Evolutionary conservation across 2,888 invertebrate genomes (phyloP).

Genomic region (Pediacus dermestoides): DNA sequence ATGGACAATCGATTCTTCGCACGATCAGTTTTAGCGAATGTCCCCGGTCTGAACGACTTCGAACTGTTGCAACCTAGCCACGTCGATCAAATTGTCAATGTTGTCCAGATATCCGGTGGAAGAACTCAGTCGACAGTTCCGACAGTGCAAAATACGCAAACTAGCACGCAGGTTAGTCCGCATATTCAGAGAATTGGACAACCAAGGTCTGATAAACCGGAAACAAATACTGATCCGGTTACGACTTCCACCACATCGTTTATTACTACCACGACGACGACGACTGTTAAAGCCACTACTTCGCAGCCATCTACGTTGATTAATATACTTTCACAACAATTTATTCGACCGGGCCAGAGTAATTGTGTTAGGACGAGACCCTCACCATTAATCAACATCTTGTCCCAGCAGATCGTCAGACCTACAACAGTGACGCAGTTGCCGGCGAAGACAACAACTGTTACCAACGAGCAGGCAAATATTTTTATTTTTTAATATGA

Average conservation of each 20-base stretch:
- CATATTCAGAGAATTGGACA: conserved; percentile 52
- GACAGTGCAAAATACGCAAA: conserved; percentile 42
- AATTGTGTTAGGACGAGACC: conserved; percentile 36
- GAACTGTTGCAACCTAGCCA: conserved; percentile 59
- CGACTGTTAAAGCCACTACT: conserved; percentile 35
- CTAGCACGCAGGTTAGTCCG: conserved; percentile 50
- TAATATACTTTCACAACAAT: conserved; percentile 55
- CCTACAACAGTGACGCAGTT: too few species aligned
- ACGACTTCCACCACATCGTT: conserved; percentile 24
- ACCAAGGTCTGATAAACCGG: conserved; percentile 45
- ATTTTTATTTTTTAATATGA: too few species aligned
- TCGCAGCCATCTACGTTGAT: conserved; percentile 51
- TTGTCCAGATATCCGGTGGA: conserved; percentile 46
- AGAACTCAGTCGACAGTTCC: conserved; percentile 35
- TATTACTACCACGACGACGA: conserved; percentile 20
- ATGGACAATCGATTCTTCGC: conserved; percentile 7
- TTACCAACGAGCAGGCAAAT: too few species aligned
- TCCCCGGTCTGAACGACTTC: conserved; percentile 58
- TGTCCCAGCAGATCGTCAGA: conserved; percentile 47
- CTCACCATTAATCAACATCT: conserved; percentile 45
- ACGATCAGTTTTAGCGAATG: conserved; percentile 48
- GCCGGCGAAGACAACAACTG: conserved; percentile 17
- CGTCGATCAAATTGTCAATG: conserved; percentile 46
- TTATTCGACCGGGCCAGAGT: conserved; percentile 45
- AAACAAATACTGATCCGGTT: conserved; percentile 23